Conservation (phyloP, 2,113 vertebrate genomes). For the Microcebus lehilahytsara region DNA sequence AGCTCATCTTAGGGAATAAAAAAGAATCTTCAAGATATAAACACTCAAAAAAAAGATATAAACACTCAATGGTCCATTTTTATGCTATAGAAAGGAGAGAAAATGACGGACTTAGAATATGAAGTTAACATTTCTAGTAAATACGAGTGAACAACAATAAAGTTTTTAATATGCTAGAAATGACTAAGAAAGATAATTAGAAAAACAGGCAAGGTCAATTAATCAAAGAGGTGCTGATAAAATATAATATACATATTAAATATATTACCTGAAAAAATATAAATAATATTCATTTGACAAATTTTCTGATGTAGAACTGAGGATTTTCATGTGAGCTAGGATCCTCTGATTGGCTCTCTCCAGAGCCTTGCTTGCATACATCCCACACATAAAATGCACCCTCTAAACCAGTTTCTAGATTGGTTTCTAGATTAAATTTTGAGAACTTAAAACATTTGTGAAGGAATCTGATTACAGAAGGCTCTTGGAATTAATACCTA, state of each 20-base stretch:
- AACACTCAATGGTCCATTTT: conserved; percentile 1
- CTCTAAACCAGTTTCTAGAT: neutral
- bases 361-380: neutral
- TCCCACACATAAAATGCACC: neutral
- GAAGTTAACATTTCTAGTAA: conserved; percentile 36
- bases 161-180: conserved; percentile 22
- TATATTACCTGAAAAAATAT: neutral
- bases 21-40: neutral
- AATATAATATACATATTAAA: conserved; percentile 3
- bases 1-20: neutral
- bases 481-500: neutral
- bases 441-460: neutral
- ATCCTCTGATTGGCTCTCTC: neutral
- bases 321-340: neutral
- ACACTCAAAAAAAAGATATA: neutral
- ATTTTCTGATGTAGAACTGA: neutral
- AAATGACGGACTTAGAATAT: neutral
- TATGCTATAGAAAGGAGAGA: neutral
- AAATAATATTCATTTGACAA: neutral
- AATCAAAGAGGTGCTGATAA: conserved; percentile 33
- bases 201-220: conserved; percentile 23
- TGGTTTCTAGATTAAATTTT: neutral
- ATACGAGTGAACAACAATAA: neutral
- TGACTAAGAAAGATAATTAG: conserved; percentile 32
- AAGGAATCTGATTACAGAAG: neutral